A percentile compares a stretch with the other conserved stretches of the same genome.
Conservation (phyloP, 2,888 invertebrate species). For the Oxycera nigricornis region DNA sequence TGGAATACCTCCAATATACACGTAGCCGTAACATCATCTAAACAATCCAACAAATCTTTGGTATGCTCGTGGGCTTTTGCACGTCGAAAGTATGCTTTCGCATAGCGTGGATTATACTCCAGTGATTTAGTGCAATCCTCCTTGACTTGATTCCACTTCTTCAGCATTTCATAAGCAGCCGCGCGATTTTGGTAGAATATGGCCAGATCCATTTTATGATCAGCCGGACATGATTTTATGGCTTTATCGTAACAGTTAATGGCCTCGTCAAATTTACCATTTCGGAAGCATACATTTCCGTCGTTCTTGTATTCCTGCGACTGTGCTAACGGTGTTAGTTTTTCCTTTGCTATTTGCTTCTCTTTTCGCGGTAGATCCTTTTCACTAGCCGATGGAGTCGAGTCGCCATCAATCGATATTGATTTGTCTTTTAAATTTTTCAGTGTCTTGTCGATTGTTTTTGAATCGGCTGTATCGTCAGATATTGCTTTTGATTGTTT, state of each 20-base stretch:
- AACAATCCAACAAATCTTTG: constrained; percentile 78
- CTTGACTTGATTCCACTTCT: constrained; percentile 83
- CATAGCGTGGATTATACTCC: constrained; percentile 82
- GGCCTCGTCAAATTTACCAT: constrained; percentile 89
- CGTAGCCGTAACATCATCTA: constrained; percentile 93
- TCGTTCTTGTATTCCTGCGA: constrained; percentile 84
- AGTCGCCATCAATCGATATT: constrained; percentile 66
- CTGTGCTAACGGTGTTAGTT: constrained; percentile 70
- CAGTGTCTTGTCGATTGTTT: constrained; percentile 66
- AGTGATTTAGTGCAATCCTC: constrained; percentile 87
- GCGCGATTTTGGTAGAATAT: constrained; percentile 96
- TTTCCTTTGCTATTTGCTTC: constrained; percentile 53
- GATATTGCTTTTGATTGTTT: constrained; percentile 31
- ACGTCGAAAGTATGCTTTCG: constrained; percentile 85
- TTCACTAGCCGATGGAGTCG: constrained; percentile 63
- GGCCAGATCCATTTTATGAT: constrained; percentile 77
- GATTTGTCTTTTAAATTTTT: constrained; percentile 66
- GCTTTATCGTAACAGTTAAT: constrained; percentile 90
- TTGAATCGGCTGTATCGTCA: constrained; percentile 53
- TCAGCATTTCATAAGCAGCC: constrained; percentile 91
- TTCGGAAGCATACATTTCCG: constrained; percentile 87
- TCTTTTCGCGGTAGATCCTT: constrained; percentile 52
- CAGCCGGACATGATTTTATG: constrained; percentile 84
- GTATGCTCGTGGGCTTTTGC: constrained; percentile 83
- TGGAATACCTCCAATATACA: constrained; percentile 90